Base-by-base conservation (phyloP, 2,888 invertebrate genomes). In the Hyalella azteca region DNA sequence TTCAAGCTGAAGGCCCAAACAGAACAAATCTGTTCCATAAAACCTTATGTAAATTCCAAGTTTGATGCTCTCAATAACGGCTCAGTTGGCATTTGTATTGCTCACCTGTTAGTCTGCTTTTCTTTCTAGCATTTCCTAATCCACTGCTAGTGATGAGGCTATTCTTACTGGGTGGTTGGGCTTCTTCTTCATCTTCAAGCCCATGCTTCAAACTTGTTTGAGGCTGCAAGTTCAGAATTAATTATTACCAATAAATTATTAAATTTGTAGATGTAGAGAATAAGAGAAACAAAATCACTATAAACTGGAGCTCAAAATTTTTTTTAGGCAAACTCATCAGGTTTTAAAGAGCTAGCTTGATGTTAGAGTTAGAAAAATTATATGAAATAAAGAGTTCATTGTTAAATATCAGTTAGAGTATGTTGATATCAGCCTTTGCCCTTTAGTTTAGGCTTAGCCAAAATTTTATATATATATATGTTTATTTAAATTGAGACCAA, bases 101-200 rank as follows among this genome's bases (percentile, higher is more conserved):
- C 59, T 59, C 59, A 59, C 75, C 75, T 36, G 75, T 75, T 9
- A 75, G 19, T 22, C 75, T 7, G 29, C 75, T 75, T 39, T 75
- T 75, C 45, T 75, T 75, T 22, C 75, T 22, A 19, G 40, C 45
- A 45, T 45, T 75, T 13, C 45, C 75, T 39, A 45, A 75, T 19
- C 41, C 29, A n/a, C 75, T 75, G 26, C 29, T 41, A 26, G 29
- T 75, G 29, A 75, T 22, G 36, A 75, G 41, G 19, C 29, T 75
- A 26, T 75, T 75, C n/a, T 40, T 75, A 11, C 26, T 40, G 45
- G 13, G n/a, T 19, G 40, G 41, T 26, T 40, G n/a, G 2, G 40
- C 45, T 73, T 73, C 39, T 3, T 73, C 39, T 45, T 75, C 45
- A 73, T 73, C 73, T 26, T 75, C 75, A 4, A 75, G 45, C 41